phyloP scores from a whole-genome alignment of 1,140 invertebrate species.

The Bombus breviceps region DNA sequence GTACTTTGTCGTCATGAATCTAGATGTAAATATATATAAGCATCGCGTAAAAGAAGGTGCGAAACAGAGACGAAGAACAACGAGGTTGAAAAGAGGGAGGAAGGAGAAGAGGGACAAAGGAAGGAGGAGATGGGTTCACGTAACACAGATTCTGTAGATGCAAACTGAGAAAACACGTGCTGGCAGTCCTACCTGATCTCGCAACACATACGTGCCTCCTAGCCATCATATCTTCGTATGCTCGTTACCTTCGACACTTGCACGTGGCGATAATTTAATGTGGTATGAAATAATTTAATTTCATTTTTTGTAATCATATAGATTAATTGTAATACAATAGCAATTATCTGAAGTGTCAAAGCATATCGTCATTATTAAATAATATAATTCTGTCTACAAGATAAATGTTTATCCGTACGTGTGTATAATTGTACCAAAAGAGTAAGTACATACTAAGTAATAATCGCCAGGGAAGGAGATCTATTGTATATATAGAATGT shows the following conservation, averaged over 20 bases:
- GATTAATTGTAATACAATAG: too few relatives aligned
- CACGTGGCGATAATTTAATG: neutral
- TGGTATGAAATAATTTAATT: neutral
- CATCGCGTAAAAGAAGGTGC: constrained; percentile 8
- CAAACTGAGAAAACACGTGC: constrained; percentile 58
- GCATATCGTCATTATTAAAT: neutral
- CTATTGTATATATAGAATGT: neutral
- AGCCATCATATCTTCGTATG: constrained; percentile 35
- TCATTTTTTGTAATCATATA: too few relatives aligned
- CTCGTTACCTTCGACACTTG: constrained; percentile 4
- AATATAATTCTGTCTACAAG: neutral
- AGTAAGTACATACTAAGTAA: neutral
- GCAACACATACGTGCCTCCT: constrained; percentile 44
- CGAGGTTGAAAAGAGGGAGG: constrained; percentile 31
- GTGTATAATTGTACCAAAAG: too few relatives aligned
- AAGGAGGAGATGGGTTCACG: constrained; percentile 55
- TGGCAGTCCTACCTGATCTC: constrained; percentile 57
- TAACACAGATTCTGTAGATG: constrained; percentile 55
- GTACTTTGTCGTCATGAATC: constrained; percentile 53
- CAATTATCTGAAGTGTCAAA: neutral
- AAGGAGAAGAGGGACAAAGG: neutral
- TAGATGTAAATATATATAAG: constrained; percentile 49
- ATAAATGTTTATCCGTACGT: too few relatives aligned
- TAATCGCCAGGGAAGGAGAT: constrained; percentile 11
- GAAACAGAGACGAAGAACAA: constrained; percentile 11